Percentiles rank a stretch among this genome's conserved stretches.
These are phyloP conservation scores for Psittacus erithacus DNA, from an alignment of 2,113 vertebrate species.

Conservation along the genomic window DNA sequence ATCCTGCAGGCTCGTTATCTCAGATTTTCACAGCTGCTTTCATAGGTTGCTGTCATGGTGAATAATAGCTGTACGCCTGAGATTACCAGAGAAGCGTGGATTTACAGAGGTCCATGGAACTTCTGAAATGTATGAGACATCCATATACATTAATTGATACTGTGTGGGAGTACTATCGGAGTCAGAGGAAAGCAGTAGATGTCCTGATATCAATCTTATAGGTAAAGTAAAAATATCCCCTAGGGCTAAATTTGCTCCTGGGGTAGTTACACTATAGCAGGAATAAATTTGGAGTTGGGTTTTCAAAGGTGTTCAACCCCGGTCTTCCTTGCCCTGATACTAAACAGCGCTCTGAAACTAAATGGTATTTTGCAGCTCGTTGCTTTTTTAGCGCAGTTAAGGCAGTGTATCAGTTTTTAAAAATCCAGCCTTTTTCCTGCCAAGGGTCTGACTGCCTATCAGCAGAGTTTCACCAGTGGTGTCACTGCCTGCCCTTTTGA, in stretches of 20 bases:
- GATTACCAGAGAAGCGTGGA: constrained; percentile 10
- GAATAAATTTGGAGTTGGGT: not conserved
- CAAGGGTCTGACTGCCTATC: not conserved
- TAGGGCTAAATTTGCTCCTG: not conserved
- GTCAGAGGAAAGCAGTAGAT: not conserved
- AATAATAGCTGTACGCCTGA: not conserved
- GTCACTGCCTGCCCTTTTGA: not conserved
- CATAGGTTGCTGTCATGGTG: not conserved
- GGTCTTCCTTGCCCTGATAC: not conserved
- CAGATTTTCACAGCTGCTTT: constrained; percentile 29
- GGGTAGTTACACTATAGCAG: not conserved
- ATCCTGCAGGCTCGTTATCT: constrained; percentile 25
- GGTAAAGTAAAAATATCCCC: not conserved
- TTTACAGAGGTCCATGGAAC: constrained; percentile 10
- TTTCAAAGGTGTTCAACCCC: not conserved
- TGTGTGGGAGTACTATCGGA: not conserved
- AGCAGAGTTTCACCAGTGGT: not conserved
- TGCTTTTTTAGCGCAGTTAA: not conserved
- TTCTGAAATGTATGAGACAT: not conserved
- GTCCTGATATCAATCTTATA: not conserved
- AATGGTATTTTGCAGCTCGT: not conserved
- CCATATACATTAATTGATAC: not conserved
- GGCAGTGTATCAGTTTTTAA: not conserved
- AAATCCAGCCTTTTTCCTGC: not conserved
- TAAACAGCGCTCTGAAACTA: not conserved